A percentile compares a stretch with the other conserved stretches of the same genome.
Conservation (phyloP, 2,113 vertebrate species). For the Heliornis fulica region DNA sequence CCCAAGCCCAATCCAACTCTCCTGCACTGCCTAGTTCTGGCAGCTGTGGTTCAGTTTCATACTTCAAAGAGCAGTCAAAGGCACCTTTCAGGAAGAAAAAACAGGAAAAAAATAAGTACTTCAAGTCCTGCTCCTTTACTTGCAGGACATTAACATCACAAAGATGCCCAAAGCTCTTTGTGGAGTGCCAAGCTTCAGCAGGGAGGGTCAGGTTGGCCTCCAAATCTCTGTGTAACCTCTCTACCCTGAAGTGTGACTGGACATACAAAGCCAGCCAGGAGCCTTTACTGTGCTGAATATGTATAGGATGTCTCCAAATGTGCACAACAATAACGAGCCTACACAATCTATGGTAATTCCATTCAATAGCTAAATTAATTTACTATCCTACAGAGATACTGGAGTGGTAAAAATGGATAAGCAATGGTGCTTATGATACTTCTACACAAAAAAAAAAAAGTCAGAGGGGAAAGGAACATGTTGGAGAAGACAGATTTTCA, state of each 20-base stretch:
- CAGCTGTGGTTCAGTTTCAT: not conserved
- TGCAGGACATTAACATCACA: not conserved
- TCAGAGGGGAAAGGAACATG: constrained; percentile 30
- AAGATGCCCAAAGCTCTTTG: accelerated
- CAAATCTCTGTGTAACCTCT: not conserved
- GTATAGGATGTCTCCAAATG: not conserved
- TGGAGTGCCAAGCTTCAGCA: not conserved
- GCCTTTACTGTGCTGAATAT: not conserved
- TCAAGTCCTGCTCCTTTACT: not conserved
- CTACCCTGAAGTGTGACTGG: not conserved
- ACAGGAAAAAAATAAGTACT: not conserved
- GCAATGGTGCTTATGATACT: not conserved
- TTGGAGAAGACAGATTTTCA: constrained; percentile 65
- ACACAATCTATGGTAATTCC: constrained; percentile 1
- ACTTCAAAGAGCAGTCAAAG: not conserved
- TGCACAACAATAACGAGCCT: not conserved
- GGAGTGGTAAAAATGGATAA: constrained; percentile 7
- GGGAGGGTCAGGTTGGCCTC: not conserved
- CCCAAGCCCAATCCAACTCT: not conserved
- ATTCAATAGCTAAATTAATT: constrained; percentile 35
- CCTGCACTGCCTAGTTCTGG: not conserved
- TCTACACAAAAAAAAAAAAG: not conserved
- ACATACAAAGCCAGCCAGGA: not conserved
- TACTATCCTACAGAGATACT: constrained; percentile 21
- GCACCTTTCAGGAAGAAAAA: not conserved